Evolutionary conservation across 2,888 invertebrate genomes (phyloP).

Genomic region (Meandrusa payeni): DNA sequence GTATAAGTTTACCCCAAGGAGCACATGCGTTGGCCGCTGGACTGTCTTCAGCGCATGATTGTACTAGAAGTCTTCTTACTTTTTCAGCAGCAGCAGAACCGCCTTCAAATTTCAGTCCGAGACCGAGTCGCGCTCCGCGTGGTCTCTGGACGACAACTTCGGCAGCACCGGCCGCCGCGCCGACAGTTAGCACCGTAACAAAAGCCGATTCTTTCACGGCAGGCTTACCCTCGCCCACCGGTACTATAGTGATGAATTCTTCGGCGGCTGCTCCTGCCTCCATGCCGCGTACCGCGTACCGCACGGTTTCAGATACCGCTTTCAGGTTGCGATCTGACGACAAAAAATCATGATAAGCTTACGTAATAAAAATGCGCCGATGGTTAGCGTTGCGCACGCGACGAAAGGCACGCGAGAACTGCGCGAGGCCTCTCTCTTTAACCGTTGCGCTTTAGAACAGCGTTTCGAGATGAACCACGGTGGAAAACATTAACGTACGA

Average conservation of each 20-base stretch:
- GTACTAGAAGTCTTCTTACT: slow-evolving; percentile 91
- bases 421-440: slow-evolving; percentile 67
- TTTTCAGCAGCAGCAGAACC: slow-evolving; percentile 90
- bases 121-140: slow-evolving; percentile 93
- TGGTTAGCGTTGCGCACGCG: slow-evolving; percentile 43
- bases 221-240: slow-evolving; percentile 75
- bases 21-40: slow-evolving; percentile 91
- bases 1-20: slow-evolving; percentile 91
- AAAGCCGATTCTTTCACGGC: slow-evolving; percentile 62
- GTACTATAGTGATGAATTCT: slow-evolving; percentile 82
- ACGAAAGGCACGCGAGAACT: slow-evolving; percentile 52
- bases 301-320: slow-evolving; percentile 47
- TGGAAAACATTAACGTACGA: slow-evolving; percentile 36
- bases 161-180: slow-evolving; percentile 80
- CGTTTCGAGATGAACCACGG: slow-evolving; percentile 48
- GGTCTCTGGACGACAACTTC: slow-evolving; percentile 91
- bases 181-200: slow-evolving; percentile 82
- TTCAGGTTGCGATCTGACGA: slow-evolving; percentile 61
- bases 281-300: slow-evolving; percentile 66
- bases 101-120: slow-evolving; percentile 95
- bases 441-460: slow-evolving; percentile 58
- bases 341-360: slow-evolving; percentile 65
- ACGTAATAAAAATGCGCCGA: slow-evolving; percentile 57
- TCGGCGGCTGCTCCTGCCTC: slow-evolving; percentile 69
- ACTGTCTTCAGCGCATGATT: slow-evolving; percentile 93